These are phyloP conservation scores for Scalopus aquaticus DNA, from an alignment of 2,113 vertebrate species.

Conservation along the genomic window DNA sequence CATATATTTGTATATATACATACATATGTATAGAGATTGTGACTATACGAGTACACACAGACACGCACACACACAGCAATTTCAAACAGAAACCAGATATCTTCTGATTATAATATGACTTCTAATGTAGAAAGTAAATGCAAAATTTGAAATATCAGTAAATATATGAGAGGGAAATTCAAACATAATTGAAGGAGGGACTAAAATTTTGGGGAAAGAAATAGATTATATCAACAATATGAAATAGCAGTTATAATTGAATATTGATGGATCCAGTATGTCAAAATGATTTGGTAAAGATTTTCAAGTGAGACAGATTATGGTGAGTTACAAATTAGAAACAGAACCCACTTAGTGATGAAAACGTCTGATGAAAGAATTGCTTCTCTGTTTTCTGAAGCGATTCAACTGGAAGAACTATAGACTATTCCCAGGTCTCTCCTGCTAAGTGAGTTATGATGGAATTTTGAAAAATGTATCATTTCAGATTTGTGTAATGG, in stretches of 20 bases:
- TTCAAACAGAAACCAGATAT: not conserved
- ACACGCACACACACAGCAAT: too few species aligned
- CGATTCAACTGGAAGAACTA: not conserved
- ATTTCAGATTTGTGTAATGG: not conserved
- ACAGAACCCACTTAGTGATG: not conserved
- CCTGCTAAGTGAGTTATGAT: not conserved
- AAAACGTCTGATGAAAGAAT: conserved; percentile 45
- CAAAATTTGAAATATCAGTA: not conserved
- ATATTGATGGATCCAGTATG: not conserved
- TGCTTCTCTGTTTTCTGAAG: conserved; percentile 33
- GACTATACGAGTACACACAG: too few species aligned
- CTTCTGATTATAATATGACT: not conserved
- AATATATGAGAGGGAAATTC: not conserved
- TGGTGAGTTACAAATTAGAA: conserved; percentile 36
- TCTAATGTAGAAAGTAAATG: not conserved
- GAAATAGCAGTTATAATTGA: conserved; percentile 35
- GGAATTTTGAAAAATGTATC: conserved; percentile 16
- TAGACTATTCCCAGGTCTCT: not conserved
- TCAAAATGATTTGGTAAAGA: conserved; percentile 40
- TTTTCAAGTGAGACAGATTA: conserved; percentile 53
- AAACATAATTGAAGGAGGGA: not conserved
- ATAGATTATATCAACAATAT: not conserved
- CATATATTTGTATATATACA: too few species aligned
- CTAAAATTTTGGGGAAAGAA: not conserved
- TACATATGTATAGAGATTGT: too few species aligned